Conservation (phyloP, 30 jellyfish, hydroid and myxozoan species). For the Haliclystus octoradiatus region DNA sequence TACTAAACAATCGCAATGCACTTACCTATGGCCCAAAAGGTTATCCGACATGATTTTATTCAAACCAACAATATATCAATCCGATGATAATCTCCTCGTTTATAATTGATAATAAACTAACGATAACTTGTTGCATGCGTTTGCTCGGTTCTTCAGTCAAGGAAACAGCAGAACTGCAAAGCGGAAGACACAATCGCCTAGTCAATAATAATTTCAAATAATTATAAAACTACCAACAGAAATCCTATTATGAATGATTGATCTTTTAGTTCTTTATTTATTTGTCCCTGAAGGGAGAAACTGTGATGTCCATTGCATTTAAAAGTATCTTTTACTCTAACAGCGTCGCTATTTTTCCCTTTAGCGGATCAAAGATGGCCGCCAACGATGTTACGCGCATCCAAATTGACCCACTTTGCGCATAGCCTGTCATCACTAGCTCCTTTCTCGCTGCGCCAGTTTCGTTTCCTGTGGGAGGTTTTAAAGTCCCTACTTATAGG, state of each 20-base stretch:
- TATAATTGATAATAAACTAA: no score
- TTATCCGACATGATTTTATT: neutral
- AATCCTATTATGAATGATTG: no score
- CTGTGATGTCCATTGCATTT: neutral
- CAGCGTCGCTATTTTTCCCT: neutral
- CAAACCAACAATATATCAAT: no score
- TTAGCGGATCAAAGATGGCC: neutral
- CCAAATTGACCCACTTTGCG: neutral
- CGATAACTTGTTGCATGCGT: neutral
- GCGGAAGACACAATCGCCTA: neutral
- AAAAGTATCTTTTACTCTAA: neutral
- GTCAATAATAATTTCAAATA: neutral
- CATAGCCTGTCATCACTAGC: neutral
- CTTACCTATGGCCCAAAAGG: neutral
- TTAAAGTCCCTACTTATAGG: no score
- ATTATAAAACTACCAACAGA: neutral
- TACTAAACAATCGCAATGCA: neutral
- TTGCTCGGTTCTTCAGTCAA: neutral
- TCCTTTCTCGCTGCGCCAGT: neutral
- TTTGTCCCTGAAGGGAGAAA: neutral
- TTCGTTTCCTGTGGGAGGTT: neutral
- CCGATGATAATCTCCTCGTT: no score
- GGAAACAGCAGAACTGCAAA: neutral
- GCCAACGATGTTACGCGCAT: neutral
- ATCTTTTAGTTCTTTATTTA: no score